Conservation (phyloP, 2,113 vertebrate species). For the Myrmecobius fasciatus region DNA sequence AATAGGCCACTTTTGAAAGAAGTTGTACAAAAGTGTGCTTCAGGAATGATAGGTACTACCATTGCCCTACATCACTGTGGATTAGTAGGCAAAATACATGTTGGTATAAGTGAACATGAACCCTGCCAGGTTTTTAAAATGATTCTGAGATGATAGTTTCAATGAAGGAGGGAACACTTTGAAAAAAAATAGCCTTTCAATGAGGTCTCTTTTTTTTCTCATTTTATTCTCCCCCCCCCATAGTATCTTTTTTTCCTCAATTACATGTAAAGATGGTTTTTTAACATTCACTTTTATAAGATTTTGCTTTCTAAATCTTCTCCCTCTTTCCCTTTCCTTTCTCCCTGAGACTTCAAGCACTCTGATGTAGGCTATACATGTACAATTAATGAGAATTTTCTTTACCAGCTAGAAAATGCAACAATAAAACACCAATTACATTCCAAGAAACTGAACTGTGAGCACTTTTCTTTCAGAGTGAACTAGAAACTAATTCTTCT, state of each 20-base stretch:
- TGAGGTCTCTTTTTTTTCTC: not conserved
- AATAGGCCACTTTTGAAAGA: conserved; percentile 18
- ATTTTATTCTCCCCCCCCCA: too few species aligned
- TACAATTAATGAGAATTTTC: not conserved
- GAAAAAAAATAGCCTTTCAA: conserved; percentile 40
- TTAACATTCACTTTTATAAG: too few species aligned
- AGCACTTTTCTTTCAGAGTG: conserved; percentile 52
- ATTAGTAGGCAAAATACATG: not conserved
- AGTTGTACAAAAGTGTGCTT: not conserved
- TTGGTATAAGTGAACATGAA: not conserved
- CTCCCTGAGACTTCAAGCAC: too few species aligned
- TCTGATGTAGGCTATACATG: too few species aligned
- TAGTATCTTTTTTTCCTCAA: too few species aligned
- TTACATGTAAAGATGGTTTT: too few species aligned
- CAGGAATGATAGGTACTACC: conserved; percentile 7
- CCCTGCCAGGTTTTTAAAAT: conserved; percentile 39
- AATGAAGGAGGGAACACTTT: conserved; percentile 24
- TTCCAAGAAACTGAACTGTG: conserved; percentile 25
- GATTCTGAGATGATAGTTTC: conserved; percentile 33
- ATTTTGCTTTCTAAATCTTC: too few species aligned
- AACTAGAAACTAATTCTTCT: conserved; percentile 50
- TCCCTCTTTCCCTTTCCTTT: too few species aligned
- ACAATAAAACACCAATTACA: conserved; percentile 29
- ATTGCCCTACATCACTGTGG: not conserved
- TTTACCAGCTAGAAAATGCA: conserved; percentile 7